Percentiles rank a stretch among this genome's conserved stretches.
These are phyloP conservation scores for Nanger granti DNA, from an alignment of 2,113 vertebrate genomes.

Conservation along the genomic window DNA sequence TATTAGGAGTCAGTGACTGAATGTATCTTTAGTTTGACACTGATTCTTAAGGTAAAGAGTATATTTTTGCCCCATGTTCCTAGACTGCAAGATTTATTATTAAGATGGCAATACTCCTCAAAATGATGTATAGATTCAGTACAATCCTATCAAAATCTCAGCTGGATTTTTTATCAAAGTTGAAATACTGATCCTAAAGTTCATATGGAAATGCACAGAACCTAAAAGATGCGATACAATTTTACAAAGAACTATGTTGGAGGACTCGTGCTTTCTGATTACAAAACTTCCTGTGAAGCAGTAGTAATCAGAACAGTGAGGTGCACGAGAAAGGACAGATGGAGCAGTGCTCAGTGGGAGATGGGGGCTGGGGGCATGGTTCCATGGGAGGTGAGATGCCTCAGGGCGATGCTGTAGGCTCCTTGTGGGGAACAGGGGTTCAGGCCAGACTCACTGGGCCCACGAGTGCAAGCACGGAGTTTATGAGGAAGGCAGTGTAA, in stretches of 20 bases:
- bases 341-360: rapidly evolving
- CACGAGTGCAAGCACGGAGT: rapidly evolving
- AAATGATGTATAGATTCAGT: background rate
- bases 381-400: rapidly evolving
- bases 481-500: background rate
- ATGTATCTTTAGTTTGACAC: background rate
- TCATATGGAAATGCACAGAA: background rate
- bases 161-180: background rate
- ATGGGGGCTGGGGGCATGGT: rapidly evolving
- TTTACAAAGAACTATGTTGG: background rate
- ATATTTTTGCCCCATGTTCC: background rate
- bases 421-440: rapidly evolving
- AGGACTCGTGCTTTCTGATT: background rate
- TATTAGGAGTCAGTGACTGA: background rate
- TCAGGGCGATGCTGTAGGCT: rapidly evolving
- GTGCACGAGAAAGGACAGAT: background rate
- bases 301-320: too few relatives aligned
- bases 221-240: background rate
- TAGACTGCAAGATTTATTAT: background rate
- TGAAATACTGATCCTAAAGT: background rate
- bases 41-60: background rate
- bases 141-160: background rate
- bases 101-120: too few relatives aligned
- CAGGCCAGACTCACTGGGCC: rapidly evolving
- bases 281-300: background rate